A percentile compares a stretch with the other conserved stretches of the same genome.
These are phyloP conservation scores for Microcebus lehilahytsara DNA, from an alignment of 2,113 vertebrate species.

Conservation along the genomic window DNA sequence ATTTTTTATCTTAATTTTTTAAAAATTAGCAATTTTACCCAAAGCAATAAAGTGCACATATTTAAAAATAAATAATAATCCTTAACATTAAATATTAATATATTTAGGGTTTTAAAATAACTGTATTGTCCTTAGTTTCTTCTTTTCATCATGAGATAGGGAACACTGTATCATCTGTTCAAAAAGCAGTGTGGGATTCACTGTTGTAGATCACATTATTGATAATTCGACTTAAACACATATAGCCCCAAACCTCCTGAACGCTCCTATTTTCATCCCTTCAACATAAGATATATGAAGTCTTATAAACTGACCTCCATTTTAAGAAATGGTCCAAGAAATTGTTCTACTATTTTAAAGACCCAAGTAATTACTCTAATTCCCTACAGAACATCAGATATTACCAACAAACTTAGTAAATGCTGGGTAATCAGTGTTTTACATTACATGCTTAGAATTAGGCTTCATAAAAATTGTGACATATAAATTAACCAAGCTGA, in stretches of 20 bases:
- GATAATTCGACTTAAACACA: neutral
- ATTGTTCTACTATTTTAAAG: neutral
- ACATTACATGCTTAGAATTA: neutral
- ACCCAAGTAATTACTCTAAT: neutral
- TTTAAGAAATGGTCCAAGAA: neutral
- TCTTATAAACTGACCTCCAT: neutral
- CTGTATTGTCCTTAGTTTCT: neutral
- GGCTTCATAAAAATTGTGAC: constrained; percentile 22
- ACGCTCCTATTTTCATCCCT: neutral
- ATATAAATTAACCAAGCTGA: constrained; percentile 27
- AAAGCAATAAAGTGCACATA: neutral
- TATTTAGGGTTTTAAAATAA: neutral
- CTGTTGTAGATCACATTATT: neutral
- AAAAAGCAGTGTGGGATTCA: neutral
- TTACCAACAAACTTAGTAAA: neutral
- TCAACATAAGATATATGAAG: neutral
- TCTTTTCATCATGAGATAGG: neutral
- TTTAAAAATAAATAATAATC: neutral
- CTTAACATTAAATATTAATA: neutral
- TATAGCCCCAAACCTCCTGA: neutral
- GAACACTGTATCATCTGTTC: neutral
- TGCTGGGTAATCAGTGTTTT: neutral
- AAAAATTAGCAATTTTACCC: neutral
- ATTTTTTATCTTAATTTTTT: neutral
- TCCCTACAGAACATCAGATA: neutral